Percentiles rank a stretch among this genome's conserved stretches.
Evolutionary conservation across 2,888 invertebrate genomes (phyloP).

Genomic region (Tenthredo amoena): DNA sequence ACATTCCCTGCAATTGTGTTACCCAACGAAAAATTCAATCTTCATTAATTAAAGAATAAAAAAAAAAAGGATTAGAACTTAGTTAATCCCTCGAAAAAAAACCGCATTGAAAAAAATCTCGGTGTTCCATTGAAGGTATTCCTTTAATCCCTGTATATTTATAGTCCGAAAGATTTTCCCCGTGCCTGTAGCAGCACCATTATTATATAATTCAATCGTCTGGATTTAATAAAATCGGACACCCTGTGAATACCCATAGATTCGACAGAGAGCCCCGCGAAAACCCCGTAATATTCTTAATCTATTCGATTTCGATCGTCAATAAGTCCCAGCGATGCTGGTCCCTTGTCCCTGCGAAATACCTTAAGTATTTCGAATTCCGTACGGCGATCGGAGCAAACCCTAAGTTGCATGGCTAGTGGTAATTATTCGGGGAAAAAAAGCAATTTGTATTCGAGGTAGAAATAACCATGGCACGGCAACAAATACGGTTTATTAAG

Average conservation of each 20-base stretch:
- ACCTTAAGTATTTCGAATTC: constrained; percentile 30
- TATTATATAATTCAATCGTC: not conserved
- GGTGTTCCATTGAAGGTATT: not conserved
- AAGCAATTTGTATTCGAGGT: constrained; percentile 30
- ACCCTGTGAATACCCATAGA: not conserved
- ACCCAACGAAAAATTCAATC: not conserved
- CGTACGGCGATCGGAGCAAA: not conserved
- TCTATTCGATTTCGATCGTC: not conserved
- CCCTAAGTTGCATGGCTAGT: constrained; percentile 26
- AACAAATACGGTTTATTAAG: constrained; percentile 41
- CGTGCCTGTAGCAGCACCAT: not conserved
- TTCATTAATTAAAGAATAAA: not conserved
- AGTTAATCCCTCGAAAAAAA: not conserved
- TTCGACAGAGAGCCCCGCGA: not conserved
- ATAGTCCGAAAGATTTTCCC: not conserved
- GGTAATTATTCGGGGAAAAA: constrained; percentile 28
- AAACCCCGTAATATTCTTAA: not conserved
- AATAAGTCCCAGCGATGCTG: not conserved
- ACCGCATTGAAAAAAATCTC: not conserved
- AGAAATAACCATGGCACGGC: constrained; percentile 21
- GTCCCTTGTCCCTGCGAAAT: constrained; percentile 17
- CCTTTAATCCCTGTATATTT: not conserved
- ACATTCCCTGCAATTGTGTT: not conserved
- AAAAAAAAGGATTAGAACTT: not conserved
- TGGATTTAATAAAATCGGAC: not conserved